Conservation (phyloP, 2,113 vertebrate genomes). For the Rana temporaria region DNA sequence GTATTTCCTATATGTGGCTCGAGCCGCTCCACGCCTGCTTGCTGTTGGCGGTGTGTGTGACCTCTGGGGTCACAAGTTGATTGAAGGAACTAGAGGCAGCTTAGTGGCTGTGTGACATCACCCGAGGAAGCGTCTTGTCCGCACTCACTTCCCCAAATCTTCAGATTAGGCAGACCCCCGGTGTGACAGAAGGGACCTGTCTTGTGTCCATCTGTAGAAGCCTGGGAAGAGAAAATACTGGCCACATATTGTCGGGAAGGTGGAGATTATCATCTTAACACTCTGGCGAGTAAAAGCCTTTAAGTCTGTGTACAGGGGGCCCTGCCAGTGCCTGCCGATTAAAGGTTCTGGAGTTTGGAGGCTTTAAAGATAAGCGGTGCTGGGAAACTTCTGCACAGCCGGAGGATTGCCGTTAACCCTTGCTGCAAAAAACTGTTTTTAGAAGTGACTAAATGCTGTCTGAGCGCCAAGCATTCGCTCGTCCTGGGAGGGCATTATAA, state of each 20-base stretch:
- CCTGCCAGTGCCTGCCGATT: not conserved
- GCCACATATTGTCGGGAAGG: slow-evolving; percentile 61
- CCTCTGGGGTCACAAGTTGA: slow-evolving; percentile 58
- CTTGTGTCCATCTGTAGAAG: slow-evolving; percentile 63
- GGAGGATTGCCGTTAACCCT: too few species aligned
- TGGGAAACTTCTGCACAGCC: too few species aligned
- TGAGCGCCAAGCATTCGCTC: too few species aligned
- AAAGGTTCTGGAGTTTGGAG: too few species aligned
- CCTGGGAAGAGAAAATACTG: slow-evolving; percentile 62
- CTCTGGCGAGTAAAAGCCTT: slow-evolving; percentile 26
- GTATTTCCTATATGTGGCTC: not conserved
- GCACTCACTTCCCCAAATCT: slow-evolving; percentile 66
- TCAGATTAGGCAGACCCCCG: slow-evolving; percentile 64
- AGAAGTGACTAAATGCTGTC: too few species aligned
- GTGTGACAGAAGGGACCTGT: slow-evolving; percentile 59
- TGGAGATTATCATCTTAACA: slow-evolving; percentile 61
- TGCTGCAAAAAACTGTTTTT: too few species aligned
- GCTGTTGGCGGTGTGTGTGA: not conserved
- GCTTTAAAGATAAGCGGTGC: too few species aligned
- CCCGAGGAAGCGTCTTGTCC: slow-evolving; percentile 59
- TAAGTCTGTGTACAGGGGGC: not conserved
- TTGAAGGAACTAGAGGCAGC: slow-evolving; percentile 48
- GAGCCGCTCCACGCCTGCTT: not conserved
- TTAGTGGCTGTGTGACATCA: slow-evolving; percentile 53
- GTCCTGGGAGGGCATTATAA: too few species aligned